Conservation (phyloP, 1,140 invertebrate species). For the Drosophila kepulauana region DNA sequence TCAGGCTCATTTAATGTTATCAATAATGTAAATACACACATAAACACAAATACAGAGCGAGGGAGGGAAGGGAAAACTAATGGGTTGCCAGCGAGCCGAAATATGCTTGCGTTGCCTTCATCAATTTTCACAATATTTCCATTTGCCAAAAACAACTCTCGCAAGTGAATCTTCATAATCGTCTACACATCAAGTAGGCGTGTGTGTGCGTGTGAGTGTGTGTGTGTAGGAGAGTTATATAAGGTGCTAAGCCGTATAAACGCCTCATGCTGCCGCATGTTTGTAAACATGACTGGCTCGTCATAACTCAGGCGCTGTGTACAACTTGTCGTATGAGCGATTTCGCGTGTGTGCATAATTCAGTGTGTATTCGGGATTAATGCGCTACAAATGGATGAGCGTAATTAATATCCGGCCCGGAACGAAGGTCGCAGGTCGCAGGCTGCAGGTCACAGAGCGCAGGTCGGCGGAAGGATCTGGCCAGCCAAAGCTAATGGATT, state of each 20-base stretch:
- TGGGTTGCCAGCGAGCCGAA: conserved; percentile 41
- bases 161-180: conserved; percentile 41
- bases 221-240: not conserved
- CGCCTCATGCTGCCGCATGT: not conserved
- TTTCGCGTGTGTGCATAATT: conserved; percentile 41
- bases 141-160: conserved; percentile 32
- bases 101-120: conserved; percentile 16
- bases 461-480: not conserved
- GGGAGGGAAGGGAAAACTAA: conserved; percentile 31
- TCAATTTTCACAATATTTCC: conserved; percentile 23
- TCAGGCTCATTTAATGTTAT: conserved; percentile 59
- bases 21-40: conserved; percentile 62
- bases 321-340: conserved; percentile 43
- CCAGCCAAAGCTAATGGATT: conserved; percentile 50
- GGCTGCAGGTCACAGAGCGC: not conserved
- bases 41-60: conserved; percentile 40
- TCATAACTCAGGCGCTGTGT: conserved; percentile 34
- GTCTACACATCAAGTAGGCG: conserved; percentile 11
- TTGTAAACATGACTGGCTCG: not conserved
- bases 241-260: conserved; percentile 13
- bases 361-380: conserved; percentile 51
- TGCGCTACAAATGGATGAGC: conserved; percentile 56
- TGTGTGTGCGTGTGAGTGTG: conserved; percentile 7
- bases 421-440: conserved; percentile 1
- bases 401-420: conserved; percentile 69